phyloP scores from a whole-genome alignment of 2,113 vertebrate genomes.

The Cephalopterus ornatus region DNA sequence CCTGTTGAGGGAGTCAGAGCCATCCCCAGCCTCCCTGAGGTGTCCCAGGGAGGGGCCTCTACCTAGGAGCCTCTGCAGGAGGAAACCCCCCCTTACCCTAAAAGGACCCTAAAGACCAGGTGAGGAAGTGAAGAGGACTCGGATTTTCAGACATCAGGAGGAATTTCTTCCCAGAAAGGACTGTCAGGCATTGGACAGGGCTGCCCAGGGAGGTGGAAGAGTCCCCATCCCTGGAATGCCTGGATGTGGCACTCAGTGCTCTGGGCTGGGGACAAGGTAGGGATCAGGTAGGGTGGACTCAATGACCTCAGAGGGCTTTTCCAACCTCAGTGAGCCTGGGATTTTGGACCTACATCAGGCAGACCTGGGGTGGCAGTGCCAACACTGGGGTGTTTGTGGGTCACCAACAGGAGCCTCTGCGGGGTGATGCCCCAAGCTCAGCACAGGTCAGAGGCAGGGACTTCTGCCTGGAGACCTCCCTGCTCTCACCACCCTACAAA shows the following conservation, averaged over 20 bases:
- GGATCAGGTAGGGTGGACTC: not conserved
- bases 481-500: not conserved
- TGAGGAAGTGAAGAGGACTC: not conserved
- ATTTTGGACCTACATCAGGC: not conserved
- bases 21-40: not conserved
- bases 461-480: not conserved
- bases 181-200: not conserved
- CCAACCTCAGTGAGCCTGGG: not conserved
- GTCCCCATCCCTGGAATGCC: not conserved
- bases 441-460: not conserved
- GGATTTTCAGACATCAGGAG: not conserved
- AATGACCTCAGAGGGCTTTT: not conserved
- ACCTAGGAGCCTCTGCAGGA: not conserved
- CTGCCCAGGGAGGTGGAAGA: not conserved
- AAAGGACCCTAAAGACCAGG: not conserved
- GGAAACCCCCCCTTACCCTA: not conserved
- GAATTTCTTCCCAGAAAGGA: not conserved
- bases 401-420: not conserved
- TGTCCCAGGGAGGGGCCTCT: not conserved
- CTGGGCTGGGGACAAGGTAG: not conserved
- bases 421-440: not conserved
- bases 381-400: rapidly evolving
- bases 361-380: not conserved
- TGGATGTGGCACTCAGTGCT: not conserved
- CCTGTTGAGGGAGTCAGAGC: not conserved